phyloP scores from a whole-genome alignment of 2,888 invertebrate species.

The Sminthurides aquaticus region DNA sequence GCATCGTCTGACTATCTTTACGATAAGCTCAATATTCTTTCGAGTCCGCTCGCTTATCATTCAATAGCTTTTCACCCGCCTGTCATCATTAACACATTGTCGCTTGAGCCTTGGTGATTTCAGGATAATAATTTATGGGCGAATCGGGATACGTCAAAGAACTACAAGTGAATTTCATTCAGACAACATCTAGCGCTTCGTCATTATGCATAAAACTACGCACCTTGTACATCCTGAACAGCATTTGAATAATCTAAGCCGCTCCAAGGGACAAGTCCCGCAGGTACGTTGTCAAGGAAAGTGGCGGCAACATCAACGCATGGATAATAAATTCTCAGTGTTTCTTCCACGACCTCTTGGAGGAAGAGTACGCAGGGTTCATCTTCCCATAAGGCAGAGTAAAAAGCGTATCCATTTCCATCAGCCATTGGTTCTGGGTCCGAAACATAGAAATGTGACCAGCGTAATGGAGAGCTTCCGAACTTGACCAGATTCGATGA shows the following conservation, averaged over 20 bases:
- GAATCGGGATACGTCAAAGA: too few species aligned
- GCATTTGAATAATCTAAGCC: conserved; percentile 35
- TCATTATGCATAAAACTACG: not conserved
- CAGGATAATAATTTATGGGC: too few species aligned
- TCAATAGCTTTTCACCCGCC: too few species aligned
- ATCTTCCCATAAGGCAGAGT: conserved; percentile 36
- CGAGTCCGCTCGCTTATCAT: too few species aligned
- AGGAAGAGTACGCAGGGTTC: conserved; percentile 37
- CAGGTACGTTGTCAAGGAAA: conserved; percentile 39
- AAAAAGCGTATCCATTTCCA: conserved; percentile 39
- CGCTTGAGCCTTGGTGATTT: too few species aligned
- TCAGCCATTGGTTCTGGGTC: conserved; percentile 27
- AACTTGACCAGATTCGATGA: conserved; percentile 20
- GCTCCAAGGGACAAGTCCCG: conserved; percentile 36
- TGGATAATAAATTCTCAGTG: conserved; percentile 28
- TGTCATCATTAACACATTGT: too few species aligned
- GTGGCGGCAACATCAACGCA: conserved; percentile 36
- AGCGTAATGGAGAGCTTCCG: conserved; percentile 25
- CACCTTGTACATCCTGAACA: conserved; percentile 36
- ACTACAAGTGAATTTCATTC: not conserved
- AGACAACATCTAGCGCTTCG: not conserved
- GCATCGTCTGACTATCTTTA: not conserved
- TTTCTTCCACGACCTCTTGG: conserved; percentile 26
- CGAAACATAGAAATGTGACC: conserved; percentile 37
- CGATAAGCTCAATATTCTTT: too few species aligned